Evolutionary conservation across 2,797 vertebrate genomes (phyloP).

Genomic region (Cyprinella venusta): DNA sequence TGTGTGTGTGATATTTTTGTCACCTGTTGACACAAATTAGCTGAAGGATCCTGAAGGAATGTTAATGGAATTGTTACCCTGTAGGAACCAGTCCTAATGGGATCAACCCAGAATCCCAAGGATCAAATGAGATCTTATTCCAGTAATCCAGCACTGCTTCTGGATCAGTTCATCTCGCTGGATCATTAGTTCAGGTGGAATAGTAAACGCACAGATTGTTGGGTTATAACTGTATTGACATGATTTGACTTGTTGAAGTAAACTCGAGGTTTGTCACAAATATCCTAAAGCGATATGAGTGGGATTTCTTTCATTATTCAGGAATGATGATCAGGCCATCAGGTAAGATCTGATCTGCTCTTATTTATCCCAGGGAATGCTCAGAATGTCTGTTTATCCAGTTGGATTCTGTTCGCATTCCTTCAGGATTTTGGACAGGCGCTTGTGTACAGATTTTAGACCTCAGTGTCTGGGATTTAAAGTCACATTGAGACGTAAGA

Average conservation of each 20-base stretch:
- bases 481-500: not conserved
- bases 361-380: not conserved
- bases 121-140: not conserved
- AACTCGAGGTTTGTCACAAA: not conserved
- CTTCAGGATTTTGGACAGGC: not conserved
- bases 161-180: no score
- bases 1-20: not conserved
- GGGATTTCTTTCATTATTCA: not conserved
- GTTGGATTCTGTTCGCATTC: not conserved
- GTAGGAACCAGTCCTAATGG: not conserved
- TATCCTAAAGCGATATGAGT: not conserved
- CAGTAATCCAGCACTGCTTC: not conserved
- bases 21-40: conserved; percentile 72
- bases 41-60: not conserved
- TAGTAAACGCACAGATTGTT: not conserved
- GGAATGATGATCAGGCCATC: not conserved
- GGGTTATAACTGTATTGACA: not conserved
- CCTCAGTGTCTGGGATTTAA: not conserved
- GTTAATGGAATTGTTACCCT: not conserved
- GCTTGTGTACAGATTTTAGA: not conserved
- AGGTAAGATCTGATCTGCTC: not conserved
- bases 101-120: not conserved
- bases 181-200: not conserved
- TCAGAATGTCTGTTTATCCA: not conserved
- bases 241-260: not conserved